Base-by-base conservation (phyloP, 92 coral and sea anemone genomes). In the Anthopleura xanthogrammica region DNA sequence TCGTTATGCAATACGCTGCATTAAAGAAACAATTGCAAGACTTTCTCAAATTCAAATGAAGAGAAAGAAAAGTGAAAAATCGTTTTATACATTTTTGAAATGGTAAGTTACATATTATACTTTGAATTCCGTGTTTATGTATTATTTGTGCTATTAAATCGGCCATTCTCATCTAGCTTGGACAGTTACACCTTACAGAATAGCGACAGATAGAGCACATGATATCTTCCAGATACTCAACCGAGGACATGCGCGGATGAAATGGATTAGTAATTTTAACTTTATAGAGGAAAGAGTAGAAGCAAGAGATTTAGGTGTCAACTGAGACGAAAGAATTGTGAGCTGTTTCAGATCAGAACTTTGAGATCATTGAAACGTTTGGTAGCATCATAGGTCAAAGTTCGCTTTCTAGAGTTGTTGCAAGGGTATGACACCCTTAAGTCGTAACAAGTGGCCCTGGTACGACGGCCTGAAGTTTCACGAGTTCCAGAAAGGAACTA, bases 1-100 rank as follows among this genome's bases (percentile, higher is more conserved):
- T 40, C 75, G 83, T 23, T 80, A 80, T 62, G 83, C 83, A 7
- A 57, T 80, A 9, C 36, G 56, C 22, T 80, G 83, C 41, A 80
- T 80, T 11, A 20, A 46, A 23, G 23, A 62, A 43, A 55, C 57
- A 39, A 29, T 62, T 7, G 57, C 11, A 62, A 14, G 48, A 20
- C 20, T 80, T 10, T 41, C 20, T 29, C 36, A 29, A 29, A 29
- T 1, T 29, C 36, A 29, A 29, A 0, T 54, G 16, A 4, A 17
- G 6, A 16, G 23, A 60, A 60, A 19, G 68, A 17, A 19, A 29
- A 29, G 36, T 29, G 36, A 29, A 29, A 65, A 23, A 65, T 12
- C 54, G 11, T 50, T 50, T 0, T 50, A 50, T 50, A 0, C 54
- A 0, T 50, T 80, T 80, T 41, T 80, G 17, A 70, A 41, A 41